Conservation (phyloP, 2,113 vertebrate genomes). For the Diadophis punctatus region DNA sequence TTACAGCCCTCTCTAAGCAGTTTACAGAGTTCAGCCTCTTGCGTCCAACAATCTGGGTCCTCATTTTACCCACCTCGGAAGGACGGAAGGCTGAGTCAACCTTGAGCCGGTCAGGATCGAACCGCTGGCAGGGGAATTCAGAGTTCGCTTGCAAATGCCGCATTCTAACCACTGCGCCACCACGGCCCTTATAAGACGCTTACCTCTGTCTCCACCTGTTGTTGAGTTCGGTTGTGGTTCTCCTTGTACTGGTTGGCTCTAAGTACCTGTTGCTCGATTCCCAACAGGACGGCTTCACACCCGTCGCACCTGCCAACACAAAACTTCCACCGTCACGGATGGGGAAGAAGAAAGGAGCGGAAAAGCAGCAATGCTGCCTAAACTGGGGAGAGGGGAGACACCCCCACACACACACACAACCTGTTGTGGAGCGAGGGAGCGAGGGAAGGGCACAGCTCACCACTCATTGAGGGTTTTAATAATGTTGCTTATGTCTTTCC, state of each 20-base stretch:
- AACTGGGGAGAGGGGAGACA: background rate
- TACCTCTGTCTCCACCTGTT: conserved; percentile 81
- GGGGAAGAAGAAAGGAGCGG: too few species aligned
- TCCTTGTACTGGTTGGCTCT: conserved; percentile 78
- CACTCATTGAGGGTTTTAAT: conserved; percentile 79
- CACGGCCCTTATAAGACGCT: background rate
- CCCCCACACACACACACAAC: too few species aligned
- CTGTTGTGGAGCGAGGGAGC: background rate
- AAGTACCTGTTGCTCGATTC: conserved; percentile 80
- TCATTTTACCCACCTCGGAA: background rate
- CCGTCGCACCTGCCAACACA: conserved; percentile 73
- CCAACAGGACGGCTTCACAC: conserved; percentile 75
- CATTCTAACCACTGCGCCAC: background rate
- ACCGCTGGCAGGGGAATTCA: background rate
- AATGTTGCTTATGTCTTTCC: conserved; percentile 75
- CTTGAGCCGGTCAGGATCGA: background rate
- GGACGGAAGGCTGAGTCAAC: background rate
- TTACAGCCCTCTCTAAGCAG: background rate
- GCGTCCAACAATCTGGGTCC: background rate
- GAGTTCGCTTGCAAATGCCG: background rate
- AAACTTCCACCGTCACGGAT: background rate
- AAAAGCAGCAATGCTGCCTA: rapidly evolving
- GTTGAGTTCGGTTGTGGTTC: conserved; percentile 73
- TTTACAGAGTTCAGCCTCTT: background rate
- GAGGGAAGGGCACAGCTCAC: conserved; percentile 55